Conservation (phyloP, 2,888 invertebrate genomes). For the Watsonalla binaria region DNA sequence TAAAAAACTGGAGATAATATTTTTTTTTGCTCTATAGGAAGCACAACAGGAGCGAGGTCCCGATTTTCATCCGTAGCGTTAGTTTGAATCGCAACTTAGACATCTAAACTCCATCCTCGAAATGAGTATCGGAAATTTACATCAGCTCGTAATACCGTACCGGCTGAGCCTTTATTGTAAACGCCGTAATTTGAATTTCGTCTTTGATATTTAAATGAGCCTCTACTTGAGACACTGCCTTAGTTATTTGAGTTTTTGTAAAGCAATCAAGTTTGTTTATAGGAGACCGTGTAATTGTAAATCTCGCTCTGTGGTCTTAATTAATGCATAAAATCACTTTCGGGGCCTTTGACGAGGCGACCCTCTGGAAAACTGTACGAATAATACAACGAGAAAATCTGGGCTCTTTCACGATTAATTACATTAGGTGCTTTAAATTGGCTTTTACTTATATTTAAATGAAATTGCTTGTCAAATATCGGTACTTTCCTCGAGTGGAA, state of each 20-base stretch:
- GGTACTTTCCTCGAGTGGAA: background rate
- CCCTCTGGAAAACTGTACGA: conserved; percentile 43
- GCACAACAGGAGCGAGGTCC: background rate
- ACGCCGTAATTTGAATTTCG: conserved; percentile 78
- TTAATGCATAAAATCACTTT: conserved; percentile 71
- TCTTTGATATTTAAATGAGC: conserved; percentile 78
- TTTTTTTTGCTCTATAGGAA: background rate
- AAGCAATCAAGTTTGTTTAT: conserved; percentile 79
- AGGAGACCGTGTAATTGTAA: conserved; percentile 73
- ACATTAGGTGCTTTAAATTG: conserved; percentile 16
- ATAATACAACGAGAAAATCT: conserved; percentile 47
- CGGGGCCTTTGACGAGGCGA: conserved; percentile 48
- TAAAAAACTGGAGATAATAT: no score
- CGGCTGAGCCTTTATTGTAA: conserved; percentile 76
- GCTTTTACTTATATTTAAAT: background rate
- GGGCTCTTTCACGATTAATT: conserved; percentile 31
- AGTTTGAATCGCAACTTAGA: conserved; percentile 57
- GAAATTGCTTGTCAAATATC: background rate
- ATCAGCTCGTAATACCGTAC: conserved; percentile 75
- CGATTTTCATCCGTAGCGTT: conserved; percentile 12
- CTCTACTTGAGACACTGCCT: conserved; percentile 78
- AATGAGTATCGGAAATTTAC: conserved; percentile 79
- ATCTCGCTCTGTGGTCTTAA: conserved; percentile 73
- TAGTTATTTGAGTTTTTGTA: conserved; percentile 79
- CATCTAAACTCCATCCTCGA: conserved; percentile 70